These are phyloP conservation scores for Triplophysa tibetana DNA, from an alignment of 2,113 vertebrate genomes.

Conservation along the genomic window DNA sequence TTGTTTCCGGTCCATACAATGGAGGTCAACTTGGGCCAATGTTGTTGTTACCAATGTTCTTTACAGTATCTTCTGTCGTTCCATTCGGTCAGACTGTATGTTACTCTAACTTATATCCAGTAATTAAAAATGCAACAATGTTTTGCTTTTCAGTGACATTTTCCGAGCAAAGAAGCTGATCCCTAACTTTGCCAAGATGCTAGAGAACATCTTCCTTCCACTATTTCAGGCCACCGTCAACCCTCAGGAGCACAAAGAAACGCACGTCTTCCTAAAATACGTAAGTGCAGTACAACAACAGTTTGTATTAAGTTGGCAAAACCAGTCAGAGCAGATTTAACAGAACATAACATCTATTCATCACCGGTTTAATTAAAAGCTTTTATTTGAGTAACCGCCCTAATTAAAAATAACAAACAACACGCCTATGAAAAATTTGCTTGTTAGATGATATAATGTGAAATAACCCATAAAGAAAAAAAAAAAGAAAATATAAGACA, in stretches of 20 bases:
- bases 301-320: background rate
- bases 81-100: background rate
- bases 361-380: background rate
- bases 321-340: slow-evolving; percentile 12
- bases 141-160: slow-evolving; percentile 85
- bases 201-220: slow-evolving; percentile 95
- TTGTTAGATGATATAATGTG: background rate
- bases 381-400: background rate
- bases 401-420: background rate
- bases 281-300: slow-evolving; percentile 74
- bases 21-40: too few species aligned
- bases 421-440: background rate
- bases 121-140: background rate
- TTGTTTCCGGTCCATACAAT: too few species aligned
- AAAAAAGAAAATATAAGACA: too few species aligned
- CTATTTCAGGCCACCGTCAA: slow-evolving; percentile 94
- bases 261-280: slow-evolving; percentile 92
- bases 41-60: too few species aligned
- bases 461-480: background rate
- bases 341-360: background rate
- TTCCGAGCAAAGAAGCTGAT: slow-evolving; percentile 90
- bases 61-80: too few species aligned
- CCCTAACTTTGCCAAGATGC: slow-evolving; percentile 89
- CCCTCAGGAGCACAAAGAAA: slow-evolving; percentile 85
- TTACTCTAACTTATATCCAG: background rate